A percentile compares a stretch with the other conserved stretches of the same genome.
Evolutionary conservation across 2,113 vertebrate genomes (phyloP).

Genomic region (Aptenodytes forsteri): DNA sequence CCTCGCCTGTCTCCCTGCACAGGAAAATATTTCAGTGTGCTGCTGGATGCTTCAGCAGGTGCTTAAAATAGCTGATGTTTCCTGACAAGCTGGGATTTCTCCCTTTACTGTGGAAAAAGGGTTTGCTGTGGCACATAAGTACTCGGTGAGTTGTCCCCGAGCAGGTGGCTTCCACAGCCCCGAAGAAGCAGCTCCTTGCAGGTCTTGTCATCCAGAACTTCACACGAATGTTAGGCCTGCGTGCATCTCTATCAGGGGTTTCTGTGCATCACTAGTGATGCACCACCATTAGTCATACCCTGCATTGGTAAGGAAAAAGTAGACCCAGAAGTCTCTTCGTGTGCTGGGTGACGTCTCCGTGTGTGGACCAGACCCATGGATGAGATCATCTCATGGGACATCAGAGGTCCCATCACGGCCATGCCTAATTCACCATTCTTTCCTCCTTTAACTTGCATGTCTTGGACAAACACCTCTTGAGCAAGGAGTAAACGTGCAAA

Average conservation of each 20-base stretch:
- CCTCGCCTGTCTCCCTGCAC: background rate
- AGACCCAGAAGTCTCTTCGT: background rate
- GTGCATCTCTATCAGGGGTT: background rate
- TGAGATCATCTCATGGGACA: background rate
- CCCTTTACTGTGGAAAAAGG: background rate
- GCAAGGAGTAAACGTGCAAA: background rate
- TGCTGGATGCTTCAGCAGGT: slow-evolving; percentile 18
- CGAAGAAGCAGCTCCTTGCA: background rate
- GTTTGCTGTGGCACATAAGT: background rate
- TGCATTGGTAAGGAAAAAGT: background rate
- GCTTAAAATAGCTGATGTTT: slow-evolving; percentile 50
- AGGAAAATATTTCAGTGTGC: background rate
- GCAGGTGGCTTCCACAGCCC: background rate
- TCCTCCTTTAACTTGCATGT: background rate
- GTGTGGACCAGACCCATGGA: background rate
- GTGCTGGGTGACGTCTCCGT: background rate
- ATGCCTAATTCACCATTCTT: background rate
- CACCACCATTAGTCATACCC: background rate
- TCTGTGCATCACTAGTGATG: background rate
- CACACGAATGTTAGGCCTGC: accelerated
- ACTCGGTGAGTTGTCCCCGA: background rate
- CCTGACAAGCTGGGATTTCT: slow-evolving; percentile 13
- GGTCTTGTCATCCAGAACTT: background rate
- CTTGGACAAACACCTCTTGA: background rate
- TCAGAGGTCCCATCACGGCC: background rate